Evolutionary conservation across 2,113 vertebrate genomes (phyloP).

Genomic region (Dipodomys spectabilis): DNA sequence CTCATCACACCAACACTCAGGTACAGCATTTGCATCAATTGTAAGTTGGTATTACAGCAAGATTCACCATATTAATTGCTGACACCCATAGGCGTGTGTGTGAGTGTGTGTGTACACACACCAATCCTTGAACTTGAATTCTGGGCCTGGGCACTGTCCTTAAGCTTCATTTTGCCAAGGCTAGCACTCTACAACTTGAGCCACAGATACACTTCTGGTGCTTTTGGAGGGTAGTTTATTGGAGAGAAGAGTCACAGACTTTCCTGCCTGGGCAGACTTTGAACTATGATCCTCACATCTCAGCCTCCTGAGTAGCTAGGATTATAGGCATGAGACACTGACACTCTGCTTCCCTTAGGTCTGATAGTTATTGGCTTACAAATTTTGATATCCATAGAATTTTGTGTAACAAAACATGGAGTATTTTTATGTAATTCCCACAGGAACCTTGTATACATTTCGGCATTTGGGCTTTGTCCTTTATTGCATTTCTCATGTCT

Average conservation of each 20-base stretch:
- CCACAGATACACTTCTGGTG: too few species aligned
- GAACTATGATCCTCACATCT: too few species aligned
- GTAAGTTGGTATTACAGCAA: background rate
- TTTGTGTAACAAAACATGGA: background rate
- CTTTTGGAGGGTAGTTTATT: too few species aligned
- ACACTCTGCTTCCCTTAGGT: background rate
- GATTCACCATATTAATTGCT: background rate
- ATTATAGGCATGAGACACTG: background rate
- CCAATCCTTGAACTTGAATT: too few species aligned
- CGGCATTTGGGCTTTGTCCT: background rate
- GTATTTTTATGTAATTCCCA: background rate
- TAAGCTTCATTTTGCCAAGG: background rate
- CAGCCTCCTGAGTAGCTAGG: too few species aligned
- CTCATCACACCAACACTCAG: background rate
- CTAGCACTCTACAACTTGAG: too few species aligned
- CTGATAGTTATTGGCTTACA: background rate
- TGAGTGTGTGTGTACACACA: background rate
- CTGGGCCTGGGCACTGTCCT: background rate
- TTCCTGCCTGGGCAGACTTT: too few species aligned
- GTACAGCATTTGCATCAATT: background rate
- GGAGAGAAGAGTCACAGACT: too few species aligned
- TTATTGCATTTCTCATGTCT: background rate
- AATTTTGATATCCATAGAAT: background rate
- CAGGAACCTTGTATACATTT: background rate
- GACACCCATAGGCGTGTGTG: background rate